These are phyloP conservation scores for Mirza zaza DNA, from an alignment of 2,113 vertebrate species.

Conservation along the genomic window DNA sequence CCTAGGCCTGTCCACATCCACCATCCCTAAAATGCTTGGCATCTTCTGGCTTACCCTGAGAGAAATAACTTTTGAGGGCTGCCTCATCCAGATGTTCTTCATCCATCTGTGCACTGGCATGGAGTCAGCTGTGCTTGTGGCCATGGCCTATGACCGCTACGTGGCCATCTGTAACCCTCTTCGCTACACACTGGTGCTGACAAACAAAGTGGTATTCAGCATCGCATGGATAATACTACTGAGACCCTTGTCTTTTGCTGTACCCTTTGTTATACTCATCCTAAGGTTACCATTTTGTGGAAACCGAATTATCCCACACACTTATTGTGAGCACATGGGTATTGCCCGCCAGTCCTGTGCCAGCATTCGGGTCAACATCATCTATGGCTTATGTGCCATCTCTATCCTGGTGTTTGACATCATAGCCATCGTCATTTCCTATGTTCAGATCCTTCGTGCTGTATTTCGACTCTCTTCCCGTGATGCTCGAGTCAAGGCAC, in stretches of 20 bases:
- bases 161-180: slow-evolving; percentile 64
- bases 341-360: not conserved
- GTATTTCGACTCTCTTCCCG: slow-evolving; percentile 15
- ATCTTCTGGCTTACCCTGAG: slow-evolving; percentile 51
- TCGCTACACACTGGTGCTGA: not conserved
- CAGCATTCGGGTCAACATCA: slow-evolving; percentile 5
- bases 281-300: slow-evolving; percentile 29
- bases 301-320: slow-evolving; percentile 17
- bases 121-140: slow-evolving; percentile 19
- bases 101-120: slow-evolving; percentile 2
- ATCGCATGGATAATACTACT: not conserved
- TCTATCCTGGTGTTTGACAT: not conserved
- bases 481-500: not conserved
- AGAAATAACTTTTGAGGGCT: slow-evolving; percentile 32
- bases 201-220: not conserved
- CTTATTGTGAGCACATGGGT: slow-evolving; percentile 59
- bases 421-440: not conserved
- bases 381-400: slow-evolving; percentile 43
- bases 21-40: slow-evolving; percentile 39
- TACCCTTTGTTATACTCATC: slow-evolving; percentile 1
- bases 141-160: slow-evolving; percentile 55
- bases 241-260: not conserved
- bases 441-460: not conserved
- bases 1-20: slow-evolving; percentile 13
- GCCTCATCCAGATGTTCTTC: slow-evolving; percentile 61